A percentile compares a stretch with the other conserved stretches of the same genome.
phyloP scores from a whole-genome alignment of 2,797 vertebrate species.

The Hydrolagus colliei region DNA sequence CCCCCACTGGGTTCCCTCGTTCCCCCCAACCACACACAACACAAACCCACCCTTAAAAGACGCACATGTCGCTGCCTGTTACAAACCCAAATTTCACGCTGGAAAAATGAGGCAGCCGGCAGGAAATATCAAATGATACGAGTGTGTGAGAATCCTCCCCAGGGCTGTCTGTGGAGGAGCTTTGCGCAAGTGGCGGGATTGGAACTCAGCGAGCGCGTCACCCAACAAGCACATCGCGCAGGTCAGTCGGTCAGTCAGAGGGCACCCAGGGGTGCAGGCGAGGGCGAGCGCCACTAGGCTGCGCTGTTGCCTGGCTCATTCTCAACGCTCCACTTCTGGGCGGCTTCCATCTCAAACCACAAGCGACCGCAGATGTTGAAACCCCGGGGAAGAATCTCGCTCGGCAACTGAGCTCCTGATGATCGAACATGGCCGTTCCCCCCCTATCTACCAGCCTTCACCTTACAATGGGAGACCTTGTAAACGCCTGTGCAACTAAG shows the following conservation, averaged over 20 bases:
- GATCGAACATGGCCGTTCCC: neutral
- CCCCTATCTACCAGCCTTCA: neutral
- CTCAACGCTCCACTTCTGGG: no score
- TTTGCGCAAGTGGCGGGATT: neutral
- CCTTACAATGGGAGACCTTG: neutral
- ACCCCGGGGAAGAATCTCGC: neutral
- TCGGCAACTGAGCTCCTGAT: neutral
- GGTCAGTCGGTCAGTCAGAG: neutral
- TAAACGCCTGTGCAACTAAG: no score
- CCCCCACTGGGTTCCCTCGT: no score
- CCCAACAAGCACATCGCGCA: no score
- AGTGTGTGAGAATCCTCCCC: neutral
- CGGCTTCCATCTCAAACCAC: no score
- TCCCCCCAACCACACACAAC: neutral
- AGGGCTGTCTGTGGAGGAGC: constrained; percentile 5
- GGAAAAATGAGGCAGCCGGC: constrained; percentile 21
- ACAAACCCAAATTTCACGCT: constrained; percentile 26
- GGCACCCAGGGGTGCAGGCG: neutral
- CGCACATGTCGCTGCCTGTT: constrained; percentile 27
- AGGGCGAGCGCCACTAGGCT: neutral
- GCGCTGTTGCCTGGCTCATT: neutral
- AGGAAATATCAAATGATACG: constrained; percentile 31
- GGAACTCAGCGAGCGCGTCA: neutral
- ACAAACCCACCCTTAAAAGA: neutral
- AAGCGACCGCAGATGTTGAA: neutral